These are phyloP conservation scores for Stictocephala bisonia DNA, from an alignment of 2,888 invertebrate genomes.

Conservation along the genomic window DNA sequence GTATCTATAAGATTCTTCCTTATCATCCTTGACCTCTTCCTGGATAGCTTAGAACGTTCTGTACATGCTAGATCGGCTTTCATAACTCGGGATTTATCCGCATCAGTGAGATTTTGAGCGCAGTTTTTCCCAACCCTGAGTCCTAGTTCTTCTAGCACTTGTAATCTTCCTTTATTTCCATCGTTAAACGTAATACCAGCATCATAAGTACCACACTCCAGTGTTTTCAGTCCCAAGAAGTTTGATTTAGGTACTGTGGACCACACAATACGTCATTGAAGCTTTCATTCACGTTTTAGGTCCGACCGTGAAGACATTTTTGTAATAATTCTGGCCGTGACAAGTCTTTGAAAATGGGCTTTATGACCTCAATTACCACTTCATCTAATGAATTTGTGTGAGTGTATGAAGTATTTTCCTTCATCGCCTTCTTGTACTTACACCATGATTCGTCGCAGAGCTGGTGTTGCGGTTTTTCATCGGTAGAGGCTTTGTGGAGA, in stretches of 20 bases:
- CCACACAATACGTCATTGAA: constrained; percentile 21
- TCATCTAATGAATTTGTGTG: neutral
- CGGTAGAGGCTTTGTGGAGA: constrained; percentile 55
- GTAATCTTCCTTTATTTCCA: constrained; percentile 5
- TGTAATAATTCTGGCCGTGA: neutral
- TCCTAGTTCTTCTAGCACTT: neutral
- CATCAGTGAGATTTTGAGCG: too few species aligned
- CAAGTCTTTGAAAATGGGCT: neutral
- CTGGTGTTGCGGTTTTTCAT: constrained; percentile 56
- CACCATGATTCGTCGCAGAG: constrained; percentile 58
- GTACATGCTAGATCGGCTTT: too few species aligned
- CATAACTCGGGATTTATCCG: too few species aligned
- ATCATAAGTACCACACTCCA: constrained; percentile 8
- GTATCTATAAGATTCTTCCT: too few species aligned
- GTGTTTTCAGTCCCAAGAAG: neutral
- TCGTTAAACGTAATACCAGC: constrained; percentile 18
- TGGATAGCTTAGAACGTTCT: too few species aligned
- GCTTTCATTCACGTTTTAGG: constrained; percentile 29
- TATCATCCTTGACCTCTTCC: too few species aligned
- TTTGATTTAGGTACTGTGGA: constrained; percentile 16
- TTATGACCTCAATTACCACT: constrained; percentile 6
- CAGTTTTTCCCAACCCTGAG: neutral
- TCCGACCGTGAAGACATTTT: neutral
- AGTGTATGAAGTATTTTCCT: neutral
- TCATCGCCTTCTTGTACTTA: constrained; percentile 51